Conservation (phyloP, 2,797 vertebrate genomes). For the Esox lucius region DNA sequence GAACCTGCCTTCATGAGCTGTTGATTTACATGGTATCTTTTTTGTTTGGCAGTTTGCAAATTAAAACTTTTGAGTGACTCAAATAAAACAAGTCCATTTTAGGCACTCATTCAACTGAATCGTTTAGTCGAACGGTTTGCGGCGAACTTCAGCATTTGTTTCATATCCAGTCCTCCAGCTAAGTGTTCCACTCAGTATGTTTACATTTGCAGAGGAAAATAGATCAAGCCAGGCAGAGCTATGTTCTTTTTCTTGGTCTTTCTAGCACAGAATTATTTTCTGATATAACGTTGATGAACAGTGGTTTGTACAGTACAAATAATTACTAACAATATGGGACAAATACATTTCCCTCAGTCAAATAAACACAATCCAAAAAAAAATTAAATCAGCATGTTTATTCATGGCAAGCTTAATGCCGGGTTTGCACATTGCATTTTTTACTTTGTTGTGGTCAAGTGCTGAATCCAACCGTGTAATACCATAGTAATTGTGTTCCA, state of each 20-base stretch:
- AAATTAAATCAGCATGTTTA: neutral
- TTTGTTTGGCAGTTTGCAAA: no score
- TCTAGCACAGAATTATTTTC: neutral
- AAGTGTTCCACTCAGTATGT: no score
- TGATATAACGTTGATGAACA: slow-evolving; percentile 4
- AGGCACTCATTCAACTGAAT: no score
- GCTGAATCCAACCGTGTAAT: slow-evolving; percentile 52
- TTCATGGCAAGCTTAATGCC: neutral
- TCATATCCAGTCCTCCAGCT: no score
- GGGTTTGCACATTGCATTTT: slow-evolving; percentile 26
- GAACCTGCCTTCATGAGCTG: no score
- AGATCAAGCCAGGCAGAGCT: no score
- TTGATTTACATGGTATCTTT: no score
- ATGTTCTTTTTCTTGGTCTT: neutral
- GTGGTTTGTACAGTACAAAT: neutral
- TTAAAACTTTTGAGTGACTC: no score
- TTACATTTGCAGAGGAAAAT: no score
- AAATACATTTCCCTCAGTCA: neutral
- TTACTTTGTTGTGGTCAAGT: slow-evolving; percentile 25
- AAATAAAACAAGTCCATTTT: no score
- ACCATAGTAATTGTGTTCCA: slow-evolving; percentile 44
- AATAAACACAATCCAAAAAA: neutral
- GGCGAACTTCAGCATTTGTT: no score
- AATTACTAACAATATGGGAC: neutral
- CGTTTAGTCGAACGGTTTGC: no score